These are phyloP conservation scores for Oplegnathus fasciatus DNA, from an alignment of 2,113 vertebrate species.

Conservation along the genomic window DNA sequence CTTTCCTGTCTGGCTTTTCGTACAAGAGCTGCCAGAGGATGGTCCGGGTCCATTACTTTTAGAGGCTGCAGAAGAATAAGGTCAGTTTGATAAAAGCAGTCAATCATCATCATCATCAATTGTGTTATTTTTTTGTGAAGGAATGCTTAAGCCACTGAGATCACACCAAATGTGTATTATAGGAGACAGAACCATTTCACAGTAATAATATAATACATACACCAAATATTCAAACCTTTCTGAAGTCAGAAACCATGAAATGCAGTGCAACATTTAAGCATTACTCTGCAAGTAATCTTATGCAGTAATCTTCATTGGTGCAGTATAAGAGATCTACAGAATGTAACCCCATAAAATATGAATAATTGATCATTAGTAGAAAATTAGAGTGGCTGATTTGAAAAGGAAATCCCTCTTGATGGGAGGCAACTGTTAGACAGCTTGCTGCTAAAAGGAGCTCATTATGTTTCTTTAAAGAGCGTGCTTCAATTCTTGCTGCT, in stretches of 20 bases:
- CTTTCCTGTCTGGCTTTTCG: constrained; percentile 91
- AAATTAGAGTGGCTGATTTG: neutral
- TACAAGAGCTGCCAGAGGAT: constrained; percentile 93
- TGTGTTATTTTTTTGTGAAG: neutral
- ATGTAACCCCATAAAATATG: constrained; percentile 27
- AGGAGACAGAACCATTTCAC: neutral
- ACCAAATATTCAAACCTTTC: constrained; percentile 1
- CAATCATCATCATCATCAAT: neutral
- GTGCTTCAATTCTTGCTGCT: constrained; percentile 17
- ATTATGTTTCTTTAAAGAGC: constrained; percentile 48
- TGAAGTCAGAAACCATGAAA: constrained; percentile 16
- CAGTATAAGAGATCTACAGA: neutral
- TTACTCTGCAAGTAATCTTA: neutral
- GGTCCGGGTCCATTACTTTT: constrained; percentile 96
- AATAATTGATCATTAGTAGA: neutral
- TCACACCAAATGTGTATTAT: neutral
- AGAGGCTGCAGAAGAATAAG: constrained; percentile 87
- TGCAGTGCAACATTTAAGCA: neutral
- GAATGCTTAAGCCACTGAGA: neutral
- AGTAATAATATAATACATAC: neutral
- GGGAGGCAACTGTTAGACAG: constrained; percentile 21
- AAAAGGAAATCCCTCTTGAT: constrained; percentile 40
- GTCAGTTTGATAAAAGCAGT: neutral
- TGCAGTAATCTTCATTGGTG: neutral
- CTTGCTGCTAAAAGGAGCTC: constrained; percentile 42